Evolutionary conservation across 2,797 vertebrate genomes (phyloP), one percentile per base, ranked within the genome.

Genomic region (Lemur catta): DNA sequence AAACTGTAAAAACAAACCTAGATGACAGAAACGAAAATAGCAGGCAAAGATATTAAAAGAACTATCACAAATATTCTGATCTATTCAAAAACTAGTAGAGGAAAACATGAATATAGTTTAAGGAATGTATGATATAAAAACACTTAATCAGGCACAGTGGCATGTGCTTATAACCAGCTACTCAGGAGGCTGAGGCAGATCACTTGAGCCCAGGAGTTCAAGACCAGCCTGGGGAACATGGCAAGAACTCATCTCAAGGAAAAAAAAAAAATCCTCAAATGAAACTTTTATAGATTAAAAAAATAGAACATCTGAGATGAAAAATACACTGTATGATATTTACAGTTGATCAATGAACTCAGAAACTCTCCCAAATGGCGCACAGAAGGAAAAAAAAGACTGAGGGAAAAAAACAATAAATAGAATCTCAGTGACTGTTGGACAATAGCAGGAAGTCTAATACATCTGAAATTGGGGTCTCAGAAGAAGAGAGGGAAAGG

Each of bases 41-140:
- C 7, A 74, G 3, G 15, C 28, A 81, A 81, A 84, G 26, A 61
- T 52, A 28, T 26, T 85, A 74, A 65, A 94, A 75, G 24, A 89
- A 7, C 15, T 63, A 89, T 46, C n/a, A 93, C n/a, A 87, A 85
- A 61, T 76, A 89, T 26, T 35, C 35, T 75, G 14, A 67, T 50
- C 69, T 46, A 79, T 30, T 76, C 30, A 89, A 75, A 95, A 76
- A 55, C 33, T 52, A 22, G 57, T 61, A 84, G 15, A 63, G 18
- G 61, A 90, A 81, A 86, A 81, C 30, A 86, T 14, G 69, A 94
- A 96, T 28, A 90, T 46, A 63, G 65, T 20, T 55, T 80, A 94
- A 86, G 26, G 28, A 94, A 48, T 1, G n/a, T 15, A 90, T 46
- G 13, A 76, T 28, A 93, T 13, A 80, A 85, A 84, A 69, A 81